A percentile compares a stretch with the other conserved stretches of the same genome.
phyloP scores from a whole-genome alignment of 1,140 invertebrate species.

The Drosophila chauvacae region DNA sequence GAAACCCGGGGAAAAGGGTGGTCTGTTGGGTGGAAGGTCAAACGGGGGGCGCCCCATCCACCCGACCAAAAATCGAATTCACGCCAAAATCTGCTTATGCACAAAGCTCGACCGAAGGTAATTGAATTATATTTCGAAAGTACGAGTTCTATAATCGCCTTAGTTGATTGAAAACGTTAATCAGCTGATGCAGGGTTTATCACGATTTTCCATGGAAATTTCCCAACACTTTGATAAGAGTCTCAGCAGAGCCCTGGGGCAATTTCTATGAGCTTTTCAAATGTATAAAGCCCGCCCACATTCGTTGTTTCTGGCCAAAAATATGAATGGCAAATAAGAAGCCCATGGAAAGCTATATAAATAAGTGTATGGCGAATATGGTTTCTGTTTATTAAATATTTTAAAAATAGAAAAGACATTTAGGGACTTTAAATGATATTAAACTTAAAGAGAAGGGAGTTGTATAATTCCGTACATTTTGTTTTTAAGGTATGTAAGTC shows the following conservation, averaged over 20 bases:
- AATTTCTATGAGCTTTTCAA: not conserved
- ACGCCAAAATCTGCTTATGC: conserved; percentile 32
- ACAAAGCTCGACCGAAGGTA: not conserved
- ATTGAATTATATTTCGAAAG: conserved; percentile 2
- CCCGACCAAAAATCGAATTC: conserved; percentile 38
- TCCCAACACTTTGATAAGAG: not conserved
- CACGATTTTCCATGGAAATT: conserved; percentile 1
- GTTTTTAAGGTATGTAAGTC: too few relatives aligned
- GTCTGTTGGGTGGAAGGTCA: not conserved
- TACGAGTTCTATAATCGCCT: conserved; percentile 11
- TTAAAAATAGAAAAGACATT: not conserved
- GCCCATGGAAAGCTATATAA: not conserved
- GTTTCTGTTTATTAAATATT: conserved; percentile 5
- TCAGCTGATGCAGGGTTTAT: conserved; percentile 16
- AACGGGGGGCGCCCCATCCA: conserved; percentile 6
- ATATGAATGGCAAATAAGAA: not conserved
- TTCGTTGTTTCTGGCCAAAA: not conserved
- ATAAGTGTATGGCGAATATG: not conserved
- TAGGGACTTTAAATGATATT: not conserved
- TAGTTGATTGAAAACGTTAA: conserved; percentile 17
- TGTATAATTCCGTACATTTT: too few relatives aligned
- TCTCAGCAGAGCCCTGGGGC: too few relatives aligned
- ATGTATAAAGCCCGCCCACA: not conserved
- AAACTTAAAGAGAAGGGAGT: too few relatives aligned
- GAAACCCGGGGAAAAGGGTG: conserved; percentile 15